phyloP scores from a whole-genome alignment of 2,113 vertebrate genomes.

The Ramphastos sulfuratus region DNA sequence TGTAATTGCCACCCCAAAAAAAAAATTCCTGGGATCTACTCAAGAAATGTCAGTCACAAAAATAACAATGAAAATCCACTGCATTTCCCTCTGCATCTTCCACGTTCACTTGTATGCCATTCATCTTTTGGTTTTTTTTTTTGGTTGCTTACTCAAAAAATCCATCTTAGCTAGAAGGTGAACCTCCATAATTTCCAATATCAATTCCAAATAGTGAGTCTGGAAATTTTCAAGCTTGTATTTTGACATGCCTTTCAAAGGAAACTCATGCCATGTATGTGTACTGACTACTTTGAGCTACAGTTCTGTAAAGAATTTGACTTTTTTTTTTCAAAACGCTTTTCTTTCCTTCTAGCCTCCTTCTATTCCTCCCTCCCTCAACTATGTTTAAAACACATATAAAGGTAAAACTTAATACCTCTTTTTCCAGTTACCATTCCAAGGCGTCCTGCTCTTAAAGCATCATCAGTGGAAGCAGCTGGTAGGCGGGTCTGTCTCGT shows the following conservation, averaged over 20 bases:
- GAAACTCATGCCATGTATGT: neutral
- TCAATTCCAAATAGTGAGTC: neutral
- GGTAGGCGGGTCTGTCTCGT: conserved; percentile 28
- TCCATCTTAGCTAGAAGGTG: neutral
- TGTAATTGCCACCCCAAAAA: neutral
- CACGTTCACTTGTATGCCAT: conserved; percentile 24
- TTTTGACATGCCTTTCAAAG: neutral
- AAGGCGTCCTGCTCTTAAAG: conserved; percentile 25
- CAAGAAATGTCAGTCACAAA: neutral
- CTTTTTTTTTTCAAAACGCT: neutral
- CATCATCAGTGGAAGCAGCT: neutral
- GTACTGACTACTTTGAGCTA: neutral
- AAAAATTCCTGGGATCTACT: neutral
- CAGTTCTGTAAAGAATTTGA: neutral
- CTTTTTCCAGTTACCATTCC: neutral
- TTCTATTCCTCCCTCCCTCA: neutral
- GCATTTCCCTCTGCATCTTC: conserved; percentile 30
- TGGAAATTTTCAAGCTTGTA: neutral
- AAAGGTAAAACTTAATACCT: conserved; percentile 9
- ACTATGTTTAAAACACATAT: neutral
- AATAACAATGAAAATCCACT: conserved; percentile 15
- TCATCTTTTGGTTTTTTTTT: conserved; percentile 27
- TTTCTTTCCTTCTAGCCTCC: neutral
- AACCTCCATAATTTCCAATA: neutral
- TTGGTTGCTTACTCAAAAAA: conserved; percentile 39